Evolutionary conservation across 2,113 vertebrate genomes (phyloP).

Genomic region (Pelecanoides urinatrix): DNA sequence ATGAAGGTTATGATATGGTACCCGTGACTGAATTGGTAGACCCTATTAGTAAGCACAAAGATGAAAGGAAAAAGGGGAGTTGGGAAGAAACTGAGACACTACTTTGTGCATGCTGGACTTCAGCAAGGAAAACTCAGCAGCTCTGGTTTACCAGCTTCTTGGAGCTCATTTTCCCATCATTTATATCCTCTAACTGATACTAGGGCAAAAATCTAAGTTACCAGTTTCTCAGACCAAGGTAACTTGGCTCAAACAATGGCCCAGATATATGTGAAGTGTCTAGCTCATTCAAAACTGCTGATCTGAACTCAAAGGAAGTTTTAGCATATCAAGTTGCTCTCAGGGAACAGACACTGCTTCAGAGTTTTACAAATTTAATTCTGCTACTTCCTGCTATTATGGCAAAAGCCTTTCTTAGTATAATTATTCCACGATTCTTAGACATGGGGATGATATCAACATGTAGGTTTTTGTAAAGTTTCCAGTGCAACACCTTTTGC

Average conservation of each 20-base stretch:
- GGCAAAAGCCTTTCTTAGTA: background rate
- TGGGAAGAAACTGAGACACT: background rate
- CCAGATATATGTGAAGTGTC: background rate
- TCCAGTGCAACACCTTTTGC: background rate
- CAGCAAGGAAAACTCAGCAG: background rate
- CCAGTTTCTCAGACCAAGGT: background rate
- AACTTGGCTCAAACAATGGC: background rate
- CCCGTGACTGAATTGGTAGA: background rate
- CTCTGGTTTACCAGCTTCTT: background rate
- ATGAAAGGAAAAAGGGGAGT: background rate
- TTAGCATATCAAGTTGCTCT: background rate
- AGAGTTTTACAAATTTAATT: background rate
- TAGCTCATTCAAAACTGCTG: background rate
- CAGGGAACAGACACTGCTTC: background rate
- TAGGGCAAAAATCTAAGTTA: background rate
- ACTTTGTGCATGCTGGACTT: background rate
- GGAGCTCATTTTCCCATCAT: background rate
- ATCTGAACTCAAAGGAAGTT: background rate
- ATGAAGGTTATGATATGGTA: background rate
- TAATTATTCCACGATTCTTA: rapidly evolving
- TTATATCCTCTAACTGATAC: background rate
- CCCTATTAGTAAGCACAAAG: background rate
- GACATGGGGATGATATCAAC: background rate
- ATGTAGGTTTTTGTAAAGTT: background rate
- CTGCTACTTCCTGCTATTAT: background rate